Evolutionary conservation across 2,113 vertebrate species (phyloP).

Genomic region (Nettapus auritus): DNA sequence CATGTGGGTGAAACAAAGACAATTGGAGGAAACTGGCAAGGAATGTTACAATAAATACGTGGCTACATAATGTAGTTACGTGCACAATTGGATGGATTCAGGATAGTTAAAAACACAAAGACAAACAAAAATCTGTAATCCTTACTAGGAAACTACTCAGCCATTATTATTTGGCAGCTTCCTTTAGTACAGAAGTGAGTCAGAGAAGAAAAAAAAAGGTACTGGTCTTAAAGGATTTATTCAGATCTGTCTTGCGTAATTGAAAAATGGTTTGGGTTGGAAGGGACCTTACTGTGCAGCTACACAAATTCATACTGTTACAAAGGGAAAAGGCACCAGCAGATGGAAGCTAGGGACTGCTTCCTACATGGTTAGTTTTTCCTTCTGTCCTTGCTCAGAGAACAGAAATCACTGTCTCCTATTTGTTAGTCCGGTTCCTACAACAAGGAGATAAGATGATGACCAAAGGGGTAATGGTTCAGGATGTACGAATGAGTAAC

Average conservation of each 20-base stretch:
- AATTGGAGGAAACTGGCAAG: slow-evolving; percentile 55
- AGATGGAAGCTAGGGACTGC: neutral
- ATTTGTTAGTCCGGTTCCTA: neutral
- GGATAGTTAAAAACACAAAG: slow-evolving; percentile 12
- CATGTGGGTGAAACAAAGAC: slow-evolving; percentile 1
- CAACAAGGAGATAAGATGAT: neutral
- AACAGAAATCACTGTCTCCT: neutral
- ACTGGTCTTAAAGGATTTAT: neutral
- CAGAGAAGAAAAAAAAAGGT: neutral
- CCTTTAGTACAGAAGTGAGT: neutral
- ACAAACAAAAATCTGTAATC: slow-evolving; percentile 14
- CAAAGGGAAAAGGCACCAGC: neutral
- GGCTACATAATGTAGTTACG: slow-evolving; percentile 24
- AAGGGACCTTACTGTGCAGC: neutral
- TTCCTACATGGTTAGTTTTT: neutral
- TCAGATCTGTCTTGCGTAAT: neutral
- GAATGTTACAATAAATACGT: slow-evolving; percentile 28
- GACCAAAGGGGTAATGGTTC: neutral
- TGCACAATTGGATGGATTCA: neutral
- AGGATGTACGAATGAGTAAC: neutral
- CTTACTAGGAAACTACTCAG: slow-evolving; percentile 28
- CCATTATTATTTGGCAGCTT: slow-evolving; percentile 45
- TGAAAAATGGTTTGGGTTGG: neutral
- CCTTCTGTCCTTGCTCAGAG: neutral
- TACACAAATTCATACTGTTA: rapidly evolving